Conservation (phyloP, 1,140 invertebrate species). For the Scylla paramamosain region DNA sequence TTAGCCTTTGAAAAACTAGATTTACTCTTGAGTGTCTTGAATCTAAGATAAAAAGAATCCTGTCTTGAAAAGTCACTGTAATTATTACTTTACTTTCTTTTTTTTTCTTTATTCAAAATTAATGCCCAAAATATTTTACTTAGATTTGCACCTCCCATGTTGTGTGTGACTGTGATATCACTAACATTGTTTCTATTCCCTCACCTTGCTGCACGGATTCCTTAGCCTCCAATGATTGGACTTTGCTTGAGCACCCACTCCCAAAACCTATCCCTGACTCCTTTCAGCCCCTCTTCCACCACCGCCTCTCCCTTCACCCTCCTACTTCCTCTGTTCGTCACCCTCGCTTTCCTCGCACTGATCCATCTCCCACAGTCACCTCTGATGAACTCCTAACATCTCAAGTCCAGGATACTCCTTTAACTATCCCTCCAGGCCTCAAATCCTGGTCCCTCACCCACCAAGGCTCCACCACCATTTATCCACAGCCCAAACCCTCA, state of each 20-base stretch:
- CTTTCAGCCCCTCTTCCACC: conserved; percentile 52
- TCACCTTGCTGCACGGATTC: conserved; percentile 68
- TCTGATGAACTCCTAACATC: background rate
- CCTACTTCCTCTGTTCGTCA: conserved; percentile 37
- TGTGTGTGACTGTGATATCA: background rate
- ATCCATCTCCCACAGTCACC: background rate
- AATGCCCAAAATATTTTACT: too few relatives aligned
- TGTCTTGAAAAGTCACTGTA: too few relatives aligned
- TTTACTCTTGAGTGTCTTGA: too few relatives aligned
- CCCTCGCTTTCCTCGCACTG: conserved; percentile 8
- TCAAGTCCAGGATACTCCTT: background rate
- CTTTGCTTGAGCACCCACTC: conserved; percentile 44
- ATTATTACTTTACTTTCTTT: too few relatives aligned
- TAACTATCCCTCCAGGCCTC: conserved; percentile 61
- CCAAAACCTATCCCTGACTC: background rate
- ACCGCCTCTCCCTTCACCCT: conserved; percentile 49
- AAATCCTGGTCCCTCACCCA: conserved; percentile 70
- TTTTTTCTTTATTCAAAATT: too few relatives aligned
- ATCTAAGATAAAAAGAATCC: too few relatives aligned
- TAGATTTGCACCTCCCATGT: too few relatives aligned
- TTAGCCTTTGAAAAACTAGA: background rate
- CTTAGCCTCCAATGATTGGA: conserved; percentile 36
- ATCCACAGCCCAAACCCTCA: conserved; percentile 62
- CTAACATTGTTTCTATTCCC: background rate
- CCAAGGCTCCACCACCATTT: conserved; percentile 37